phyloP scores from a whole-genome alignment of 30 jellyfish, hydroid and myxozoan species.

The Sanderia malayensis region DNA sequence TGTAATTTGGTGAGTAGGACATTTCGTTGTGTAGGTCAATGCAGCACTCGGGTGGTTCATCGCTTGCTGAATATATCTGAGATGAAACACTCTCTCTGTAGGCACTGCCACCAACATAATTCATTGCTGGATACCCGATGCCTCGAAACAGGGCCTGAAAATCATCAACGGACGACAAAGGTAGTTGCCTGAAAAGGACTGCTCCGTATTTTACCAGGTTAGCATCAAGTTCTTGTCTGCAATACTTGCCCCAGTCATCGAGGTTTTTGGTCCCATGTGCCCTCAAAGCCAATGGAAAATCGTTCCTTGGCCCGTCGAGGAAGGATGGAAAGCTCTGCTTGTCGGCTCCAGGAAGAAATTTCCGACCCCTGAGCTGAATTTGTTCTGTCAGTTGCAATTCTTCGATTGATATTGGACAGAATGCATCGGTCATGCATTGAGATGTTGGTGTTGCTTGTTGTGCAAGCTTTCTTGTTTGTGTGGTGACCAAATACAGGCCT shows the following conservation, averaged over 20 bases:
- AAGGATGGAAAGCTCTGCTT: conserved; percentile 43
- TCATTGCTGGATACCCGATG: conserved; percentile 55
- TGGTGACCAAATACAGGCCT: background rate
- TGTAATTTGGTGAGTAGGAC: conserved; percentile 69
- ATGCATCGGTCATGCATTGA: conserved; percentile 29
- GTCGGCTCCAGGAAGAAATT: conserved; percentile 67
- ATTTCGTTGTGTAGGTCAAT: conserved; percentile 89
- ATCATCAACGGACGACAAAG: conserved; percentile 52
- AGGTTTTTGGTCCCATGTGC: conserved; percentile 29
- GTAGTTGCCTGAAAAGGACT: conserved; percentile 63
- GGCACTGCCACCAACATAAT: conserved; percentile 77
- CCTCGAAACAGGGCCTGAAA: conserved; percentile 39
- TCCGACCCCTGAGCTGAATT: conserved; percentile 34
- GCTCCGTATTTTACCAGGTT: conserved; percentile 54
- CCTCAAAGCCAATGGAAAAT: conserved; percentile 42
- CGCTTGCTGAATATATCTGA: conserved; percentile 80
- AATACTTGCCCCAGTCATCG: conserved; percentile 43
- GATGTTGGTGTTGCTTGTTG: conserved; percentile 16
- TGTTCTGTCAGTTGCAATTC: conserved; percentile 8
- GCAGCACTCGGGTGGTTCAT: conserved; percentile 81
- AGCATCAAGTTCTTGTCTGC: conserved; percentile 48
- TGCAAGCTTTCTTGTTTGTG: background rate
- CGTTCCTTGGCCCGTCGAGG: conserved; percentile 46
- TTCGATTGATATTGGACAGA: conserved; percentile 28
- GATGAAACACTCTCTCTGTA: conserved; percentile 50